These are phyloP conservation scores for Tachuris rubrigastra DNA, from an alignment of 2,113 vertebrate genomes.

Conservation along the genomic window DNA sequence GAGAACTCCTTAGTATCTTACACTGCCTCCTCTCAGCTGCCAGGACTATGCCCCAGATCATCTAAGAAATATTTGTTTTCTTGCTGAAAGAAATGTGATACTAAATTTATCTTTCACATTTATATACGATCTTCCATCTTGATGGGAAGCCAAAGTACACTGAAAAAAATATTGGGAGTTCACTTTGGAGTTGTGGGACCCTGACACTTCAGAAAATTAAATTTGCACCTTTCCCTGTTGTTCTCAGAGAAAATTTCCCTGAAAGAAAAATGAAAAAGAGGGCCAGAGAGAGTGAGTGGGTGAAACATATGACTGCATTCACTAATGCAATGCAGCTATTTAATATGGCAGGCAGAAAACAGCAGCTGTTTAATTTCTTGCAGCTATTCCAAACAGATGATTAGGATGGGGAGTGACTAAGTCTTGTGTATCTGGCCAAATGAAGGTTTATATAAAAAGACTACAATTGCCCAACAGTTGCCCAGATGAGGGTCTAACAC, in stretches of 20 bases:
- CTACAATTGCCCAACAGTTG: background rate
- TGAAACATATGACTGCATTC: background rate
- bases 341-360: background rate
- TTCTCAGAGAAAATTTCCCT: background rate
- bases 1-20: conserved; percentile 26
- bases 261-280: background rate
- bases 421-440: background rate
- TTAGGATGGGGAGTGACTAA: background rate
- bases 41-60: background rate
- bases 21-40: background rate
- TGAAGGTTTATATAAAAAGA: background rate
- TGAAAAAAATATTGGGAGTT: background rate
- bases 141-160: background rate
- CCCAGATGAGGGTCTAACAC: background rate
- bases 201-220: background rate
- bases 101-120: background rate
- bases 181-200: background rate
- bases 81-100: background rate
- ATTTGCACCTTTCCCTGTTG: background rate
- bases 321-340: background rate
- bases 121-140: background rate
- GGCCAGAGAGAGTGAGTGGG: background rate
- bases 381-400: background rate
- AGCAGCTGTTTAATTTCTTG: background rate
- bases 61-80: background rate